Evolutionary conservation across 2,888 invertebrate species (phyloP).

Genomic region (Sinohyriopsis cumingii): DNA sequence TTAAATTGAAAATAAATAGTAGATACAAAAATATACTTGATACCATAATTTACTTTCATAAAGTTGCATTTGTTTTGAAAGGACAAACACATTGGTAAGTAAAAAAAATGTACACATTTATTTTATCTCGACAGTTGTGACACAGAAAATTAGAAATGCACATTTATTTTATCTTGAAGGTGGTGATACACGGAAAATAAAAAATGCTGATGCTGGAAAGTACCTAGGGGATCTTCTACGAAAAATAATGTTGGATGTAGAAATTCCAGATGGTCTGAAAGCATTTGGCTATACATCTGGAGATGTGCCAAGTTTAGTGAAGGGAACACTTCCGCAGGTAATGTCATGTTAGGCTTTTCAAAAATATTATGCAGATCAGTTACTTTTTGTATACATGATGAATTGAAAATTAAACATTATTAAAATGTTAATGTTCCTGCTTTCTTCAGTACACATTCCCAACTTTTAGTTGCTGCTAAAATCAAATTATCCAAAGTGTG

Average conservation of each 20-base stretch:
- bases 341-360: too few relatives aligned
- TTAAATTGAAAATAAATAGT: too few relatives aligned
- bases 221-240: slow-evolving; percentile 85
- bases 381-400: too few relatives aligned
- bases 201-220: slow-evolving; percentile 78
- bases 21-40: too few relatives aligned
- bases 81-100: too few relatives aligned
- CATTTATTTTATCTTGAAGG: slow-evolving; percentile 67
- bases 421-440: background rate
- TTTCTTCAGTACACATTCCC: slow-evolving; percentile 12
- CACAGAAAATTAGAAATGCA: slow-evolving; percentile 74
- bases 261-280: slow-evolving; percentile 86
- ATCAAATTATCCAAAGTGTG: too few relatives aligned
- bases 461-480: too few relatives aligned
- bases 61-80: too few relatives aligned
- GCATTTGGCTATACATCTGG: slow-evolving; percentile 82
- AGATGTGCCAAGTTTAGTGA: slow-evolving; percentile 84
- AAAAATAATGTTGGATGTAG: slow-evolving; percentile 84
- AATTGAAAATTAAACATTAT: too few relatives aligned
- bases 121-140: slow-evolving; percentile 74
- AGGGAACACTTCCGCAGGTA: slow-evolving; percentile 89
- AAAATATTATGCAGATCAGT: too few relatives aligned
- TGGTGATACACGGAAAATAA: slow-evolving; percentile 77
- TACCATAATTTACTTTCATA: too few relatives aligned
- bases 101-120: too few relatives aligned